phyloP scores from a whole-genome alignment of 2,113 vertebrate genomes.

The Chascanopsetta lugubris region DNA sequence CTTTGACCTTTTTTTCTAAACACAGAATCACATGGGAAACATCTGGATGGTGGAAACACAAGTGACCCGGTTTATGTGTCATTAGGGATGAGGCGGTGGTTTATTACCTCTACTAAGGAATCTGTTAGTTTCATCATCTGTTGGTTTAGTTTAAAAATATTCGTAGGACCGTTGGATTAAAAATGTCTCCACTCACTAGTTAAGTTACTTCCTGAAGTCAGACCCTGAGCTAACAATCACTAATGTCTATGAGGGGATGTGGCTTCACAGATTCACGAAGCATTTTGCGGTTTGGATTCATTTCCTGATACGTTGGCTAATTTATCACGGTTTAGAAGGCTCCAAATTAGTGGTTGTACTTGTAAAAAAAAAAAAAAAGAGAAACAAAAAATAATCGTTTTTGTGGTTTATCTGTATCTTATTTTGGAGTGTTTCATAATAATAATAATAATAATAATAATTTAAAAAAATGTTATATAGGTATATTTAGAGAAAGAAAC shows the following conservation, averaged over 20 bases:
- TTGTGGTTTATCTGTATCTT: no score
- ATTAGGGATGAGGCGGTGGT: no score
- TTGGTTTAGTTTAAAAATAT: neutral
- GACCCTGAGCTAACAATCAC: constrained; percentile 8
- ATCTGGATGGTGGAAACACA: no score
- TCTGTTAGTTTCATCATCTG: no score
- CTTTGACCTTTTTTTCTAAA: no score
- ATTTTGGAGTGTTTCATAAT: no score
- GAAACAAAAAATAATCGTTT: no score
- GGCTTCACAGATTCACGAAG: constrained; percentile 54
- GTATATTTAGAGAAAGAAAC: no score
- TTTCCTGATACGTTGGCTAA: constrained; percentile 72
- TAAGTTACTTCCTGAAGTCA: neutral
- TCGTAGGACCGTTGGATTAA: neutral
- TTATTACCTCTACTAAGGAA: neutral
- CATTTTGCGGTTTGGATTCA: constrained; percentile 61
- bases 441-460: no score
- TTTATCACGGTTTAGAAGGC: constrained; percentile 60
- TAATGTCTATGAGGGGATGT: constrained; percentile 45
- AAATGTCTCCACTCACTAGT: neutral
- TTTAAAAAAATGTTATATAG: no score
- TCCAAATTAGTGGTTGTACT: constrained; percentile 58
- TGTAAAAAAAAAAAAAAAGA: constrained; percentile 67
- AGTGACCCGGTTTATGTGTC: no score
- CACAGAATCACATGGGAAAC: no score